phyloP scores from a whole-genome alignment of 2,113 vertebrate genomes.

The Lophotis ruficrista region DNA sequence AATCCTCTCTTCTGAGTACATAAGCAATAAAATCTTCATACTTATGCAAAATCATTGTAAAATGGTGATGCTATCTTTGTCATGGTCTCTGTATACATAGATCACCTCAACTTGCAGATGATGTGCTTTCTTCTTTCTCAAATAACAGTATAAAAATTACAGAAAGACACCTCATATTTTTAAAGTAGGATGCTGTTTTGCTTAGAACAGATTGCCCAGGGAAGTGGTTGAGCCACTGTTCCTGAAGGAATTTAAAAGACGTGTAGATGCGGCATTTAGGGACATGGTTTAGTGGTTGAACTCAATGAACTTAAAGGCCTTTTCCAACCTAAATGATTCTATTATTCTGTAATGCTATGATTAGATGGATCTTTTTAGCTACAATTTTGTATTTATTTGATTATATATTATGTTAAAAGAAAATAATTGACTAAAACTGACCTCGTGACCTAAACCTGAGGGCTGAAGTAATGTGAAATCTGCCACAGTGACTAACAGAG shows the following conservation, averaged over 20 bases:
- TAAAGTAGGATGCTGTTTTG: background rate
- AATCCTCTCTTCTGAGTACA: background rate
- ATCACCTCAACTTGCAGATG: background rate
- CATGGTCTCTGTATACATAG: background rate
- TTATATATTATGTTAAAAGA: background rate
- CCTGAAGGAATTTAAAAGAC: background rate
- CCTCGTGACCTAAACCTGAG: background rate
- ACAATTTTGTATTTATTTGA: background rate
- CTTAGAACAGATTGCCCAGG: background rate
- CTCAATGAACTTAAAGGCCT: background rate
- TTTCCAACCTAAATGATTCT: background rate
- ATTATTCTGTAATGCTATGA: background rate
- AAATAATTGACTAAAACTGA: background rate
- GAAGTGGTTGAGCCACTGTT: background rate
- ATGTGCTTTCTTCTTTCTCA: background rate
- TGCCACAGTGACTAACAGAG: background rate
- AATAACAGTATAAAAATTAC: background rate
- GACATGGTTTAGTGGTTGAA: background rate
- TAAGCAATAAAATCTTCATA: background rate
- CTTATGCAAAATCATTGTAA: background rate
- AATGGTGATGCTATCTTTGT: background rate
- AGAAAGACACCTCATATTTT: background rate
- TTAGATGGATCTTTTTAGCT: background rate
- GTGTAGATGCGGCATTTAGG: accelerated
- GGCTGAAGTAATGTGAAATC: background rate